A percentile compares a stretch with the other conserved stretches of the same genome.
phyloP scores from a whole-genome alignment of 92 coral and sea anemone genomes.

The Desmophyllum pertusum region DNA sequence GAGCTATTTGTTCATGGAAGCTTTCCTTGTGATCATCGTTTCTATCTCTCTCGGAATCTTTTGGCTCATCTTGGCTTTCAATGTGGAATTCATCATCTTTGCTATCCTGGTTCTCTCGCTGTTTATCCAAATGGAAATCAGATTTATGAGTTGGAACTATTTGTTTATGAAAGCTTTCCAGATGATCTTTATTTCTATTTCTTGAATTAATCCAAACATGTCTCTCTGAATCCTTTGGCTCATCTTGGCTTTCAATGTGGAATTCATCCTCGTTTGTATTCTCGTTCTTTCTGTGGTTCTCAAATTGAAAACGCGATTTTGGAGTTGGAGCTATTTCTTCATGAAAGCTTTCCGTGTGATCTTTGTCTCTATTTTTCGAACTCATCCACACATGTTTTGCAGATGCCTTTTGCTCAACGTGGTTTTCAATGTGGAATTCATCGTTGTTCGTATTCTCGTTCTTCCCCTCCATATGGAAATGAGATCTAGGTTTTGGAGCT shows the following conservation, averaged over 20 bases:
- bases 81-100: neutral
- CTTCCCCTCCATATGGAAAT: neutral
- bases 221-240: neutral
- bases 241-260: neutral
- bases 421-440: neutral
- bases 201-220: neutral
- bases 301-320: neutral
- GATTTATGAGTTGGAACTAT: neutral
- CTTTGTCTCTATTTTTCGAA: neutral
- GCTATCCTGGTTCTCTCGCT: neutral
- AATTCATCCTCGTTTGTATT: neutral
- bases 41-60: neutral
- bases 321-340: neutral
- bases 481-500: neutral
- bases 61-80: neutral
- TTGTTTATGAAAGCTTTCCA: constrained; percentile 8
- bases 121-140: neutral
- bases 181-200: neutral
- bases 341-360: neutral
- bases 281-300: neutral
- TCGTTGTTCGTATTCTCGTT: neutral
- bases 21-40: neutral
- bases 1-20: neutral
- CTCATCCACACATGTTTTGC: neutral
- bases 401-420: neutral